Percentiles rank a stretch among this genome's conserved stretches.
phyloP scores from a whole-genome alignment of 2,113 vertebrate genomes.

The Paracyprichromis sp. region DNA sequence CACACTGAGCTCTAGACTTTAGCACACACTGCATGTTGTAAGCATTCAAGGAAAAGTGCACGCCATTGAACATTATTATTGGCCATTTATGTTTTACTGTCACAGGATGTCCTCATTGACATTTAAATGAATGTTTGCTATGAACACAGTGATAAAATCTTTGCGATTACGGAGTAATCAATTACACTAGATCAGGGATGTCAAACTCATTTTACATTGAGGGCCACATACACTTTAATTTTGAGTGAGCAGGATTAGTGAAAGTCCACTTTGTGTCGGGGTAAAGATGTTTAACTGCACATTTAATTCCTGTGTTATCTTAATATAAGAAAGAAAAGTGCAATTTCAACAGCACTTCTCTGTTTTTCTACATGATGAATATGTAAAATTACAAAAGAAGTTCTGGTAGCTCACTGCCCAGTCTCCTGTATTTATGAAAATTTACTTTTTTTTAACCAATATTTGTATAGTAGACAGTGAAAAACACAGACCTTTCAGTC shows the following conservation, averaged over 20 bases:
- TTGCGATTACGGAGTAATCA: neutral
- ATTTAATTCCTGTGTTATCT: neutral
- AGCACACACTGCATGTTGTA: neutral
- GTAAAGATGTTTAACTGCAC: neutral
- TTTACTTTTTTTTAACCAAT: neutral
- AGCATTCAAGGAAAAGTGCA: neutral
- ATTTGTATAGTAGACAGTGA: neutral
- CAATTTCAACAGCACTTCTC: neutral
- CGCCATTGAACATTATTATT: neutral
- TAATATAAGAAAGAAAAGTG: neutral
- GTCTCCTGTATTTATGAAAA: neutral
- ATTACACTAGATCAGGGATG: neutral
- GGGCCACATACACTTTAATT: neutral
- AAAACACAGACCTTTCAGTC: neutral
- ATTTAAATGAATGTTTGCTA: neutral
- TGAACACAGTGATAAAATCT: neutral
- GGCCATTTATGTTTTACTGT: neutral
- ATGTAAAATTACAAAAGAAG: neutral
- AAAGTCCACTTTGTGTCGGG: neutral
- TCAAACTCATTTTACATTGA: neutral
- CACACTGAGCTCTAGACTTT: neutral
- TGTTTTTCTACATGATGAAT: neutral
- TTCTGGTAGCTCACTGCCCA: neutral
- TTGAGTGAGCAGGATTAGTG: neutral
- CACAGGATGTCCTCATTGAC: neutral